phyloP scores from a whole-genome alignment of 2,888 invertebrate species.

The Onthophagus sagittarius region DNA sequence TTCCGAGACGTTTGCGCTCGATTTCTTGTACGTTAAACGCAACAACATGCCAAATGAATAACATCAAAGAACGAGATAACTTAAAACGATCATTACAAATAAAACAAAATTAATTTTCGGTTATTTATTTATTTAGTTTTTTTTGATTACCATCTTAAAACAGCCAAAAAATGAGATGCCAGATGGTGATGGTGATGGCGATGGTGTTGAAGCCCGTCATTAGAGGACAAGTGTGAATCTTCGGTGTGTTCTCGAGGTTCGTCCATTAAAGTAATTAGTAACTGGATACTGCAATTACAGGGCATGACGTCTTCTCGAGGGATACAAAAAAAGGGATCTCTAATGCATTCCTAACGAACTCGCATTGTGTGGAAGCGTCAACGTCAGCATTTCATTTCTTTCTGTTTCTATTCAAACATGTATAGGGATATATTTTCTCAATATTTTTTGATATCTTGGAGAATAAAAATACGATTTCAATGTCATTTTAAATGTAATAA shows the following conservation, averaged over 20 bases:
- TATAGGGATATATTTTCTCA: too few relatives aligned
- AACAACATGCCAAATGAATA: not conserved
- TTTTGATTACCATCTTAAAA: not conserved
- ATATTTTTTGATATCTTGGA: too few relatives aligned
- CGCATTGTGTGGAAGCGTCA: not conserved
- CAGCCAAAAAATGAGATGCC: not conserved
- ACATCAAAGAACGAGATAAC: not conserved
- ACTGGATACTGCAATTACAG: slow-evolving; percentile 40
- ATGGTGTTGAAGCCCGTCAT: slow-evolving; percentile 26
- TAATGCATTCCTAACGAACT: slow-evolving; percentile 32
- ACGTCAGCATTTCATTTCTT: not conserved
- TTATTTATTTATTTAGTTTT: too few relatives aligned
- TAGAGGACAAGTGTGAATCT: slow-evolving; percentile 32
- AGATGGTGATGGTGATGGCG: slow-evolving; percentile 31
- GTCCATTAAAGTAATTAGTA: slow-evolving; percentile 44
- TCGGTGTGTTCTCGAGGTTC: slow-evolving; percentile 28
- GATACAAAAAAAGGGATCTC: slow-evolving; percentile 26
- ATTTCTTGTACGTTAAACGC: not conserved
- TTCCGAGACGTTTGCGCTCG: not conserved
- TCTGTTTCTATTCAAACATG: not conserved
- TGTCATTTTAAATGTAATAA: too few relatives aligned
- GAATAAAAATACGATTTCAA: too few relatives aligned
- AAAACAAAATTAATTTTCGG: too few relatives aligned
- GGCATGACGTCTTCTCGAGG: slow-evolving; percentile 32
- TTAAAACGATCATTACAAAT: too few relatives aligned